Conservation (phyloP, 2,113 vertebrate genomes). For the Gambusia affinis region DNA sequence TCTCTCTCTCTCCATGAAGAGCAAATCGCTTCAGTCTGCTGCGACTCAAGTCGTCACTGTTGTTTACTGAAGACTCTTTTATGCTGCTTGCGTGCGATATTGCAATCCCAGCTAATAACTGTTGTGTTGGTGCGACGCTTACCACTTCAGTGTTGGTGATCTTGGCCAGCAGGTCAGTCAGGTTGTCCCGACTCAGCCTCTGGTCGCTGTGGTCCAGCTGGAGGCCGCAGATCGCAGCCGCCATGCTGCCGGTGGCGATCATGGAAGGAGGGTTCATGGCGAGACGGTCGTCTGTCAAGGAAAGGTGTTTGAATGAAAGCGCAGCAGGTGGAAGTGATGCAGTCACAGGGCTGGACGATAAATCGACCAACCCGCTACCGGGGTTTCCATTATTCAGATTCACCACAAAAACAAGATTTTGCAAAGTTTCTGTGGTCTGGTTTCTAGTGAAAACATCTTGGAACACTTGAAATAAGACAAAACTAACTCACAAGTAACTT, state of each 20-base stretch:
- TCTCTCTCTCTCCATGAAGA: constrained; percentile 66
- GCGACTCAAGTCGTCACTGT: constrained; percentile 61
- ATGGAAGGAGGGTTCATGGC: constrained; percentile 96
- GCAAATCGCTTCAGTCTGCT: constrained; percentile 76
- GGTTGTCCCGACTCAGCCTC: constrained; percentile 81
- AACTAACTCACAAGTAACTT: too few relatives aligned
- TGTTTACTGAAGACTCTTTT: constrained; percentile 56
- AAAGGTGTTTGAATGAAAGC: constrained; percentile 20
- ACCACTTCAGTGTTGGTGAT: constrained; percentile 98
- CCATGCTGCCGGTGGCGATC: constrained; percentile 95
- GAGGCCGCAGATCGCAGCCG: constrained; percentile 92
- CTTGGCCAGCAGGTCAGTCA: constrained; percentile 92
- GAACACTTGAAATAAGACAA: too few relatives aligned
- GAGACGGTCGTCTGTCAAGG: constrained; percentile 89
- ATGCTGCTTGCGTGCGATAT: constrained; percentile 51
- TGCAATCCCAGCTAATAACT: constrained; percentile 43
- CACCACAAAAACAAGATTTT: too few relatives aligned
- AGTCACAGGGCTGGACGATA: too few relatives aligned
- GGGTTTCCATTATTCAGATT: too few relatives aligned
- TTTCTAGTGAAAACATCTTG: too few relatives aligned
- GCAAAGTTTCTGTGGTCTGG: too few relatives aligned
- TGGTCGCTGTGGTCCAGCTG: constrained; percentile 86
- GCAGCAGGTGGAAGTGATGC: constrained; percentile 36
- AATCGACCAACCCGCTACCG: too few relatives aligned
- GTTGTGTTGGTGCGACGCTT: constrained; percentile 71